These are phyloP conservation scores for Diglossa brunneiventris DNA, from an alignment of 2,113 vertebrate species.

Conservation along the genomic window DNA sequence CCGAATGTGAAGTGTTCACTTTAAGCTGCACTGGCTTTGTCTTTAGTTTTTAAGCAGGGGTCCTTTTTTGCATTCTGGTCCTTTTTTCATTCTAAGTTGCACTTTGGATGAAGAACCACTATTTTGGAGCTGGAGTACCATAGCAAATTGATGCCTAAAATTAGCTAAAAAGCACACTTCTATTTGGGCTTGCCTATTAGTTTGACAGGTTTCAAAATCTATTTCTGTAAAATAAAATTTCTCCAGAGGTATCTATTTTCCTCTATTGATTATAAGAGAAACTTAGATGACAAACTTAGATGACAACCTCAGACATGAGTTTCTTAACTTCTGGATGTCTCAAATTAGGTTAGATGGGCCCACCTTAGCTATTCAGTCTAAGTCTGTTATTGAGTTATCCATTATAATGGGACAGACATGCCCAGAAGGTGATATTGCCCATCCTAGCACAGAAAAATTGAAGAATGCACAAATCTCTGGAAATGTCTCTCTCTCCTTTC, in stretches of 20 bases:
- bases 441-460: background rate
- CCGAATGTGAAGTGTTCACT: rapidly evolving
- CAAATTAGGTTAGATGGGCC: background rate
- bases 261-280: background rate
- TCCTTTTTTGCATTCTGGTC: background rate
- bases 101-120: background rate
- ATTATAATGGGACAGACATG: background rate
- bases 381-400: background rate
- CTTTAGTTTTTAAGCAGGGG: background rate
- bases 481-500: background rate
- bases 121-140: background rate
- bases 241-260: background rate
- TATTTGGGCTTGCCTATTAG: background rate
- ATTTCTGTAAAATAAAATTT: background rate
- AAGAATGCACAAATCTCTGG: background rate
- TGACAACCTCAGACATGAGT: background rate
- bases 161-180: background rate
- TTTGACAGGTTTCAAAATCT: background rate
- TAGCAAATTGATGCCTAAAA: background rate
- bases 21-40: background rate
- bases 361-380: background rate
- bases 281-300: background rate
- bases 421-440: background rate
- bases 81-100: background rate
- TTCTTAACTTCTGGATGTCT: background rate